Conservation (phyloP, 2,113 vertebrate species). For the Pogona vitticeps region DNA sequence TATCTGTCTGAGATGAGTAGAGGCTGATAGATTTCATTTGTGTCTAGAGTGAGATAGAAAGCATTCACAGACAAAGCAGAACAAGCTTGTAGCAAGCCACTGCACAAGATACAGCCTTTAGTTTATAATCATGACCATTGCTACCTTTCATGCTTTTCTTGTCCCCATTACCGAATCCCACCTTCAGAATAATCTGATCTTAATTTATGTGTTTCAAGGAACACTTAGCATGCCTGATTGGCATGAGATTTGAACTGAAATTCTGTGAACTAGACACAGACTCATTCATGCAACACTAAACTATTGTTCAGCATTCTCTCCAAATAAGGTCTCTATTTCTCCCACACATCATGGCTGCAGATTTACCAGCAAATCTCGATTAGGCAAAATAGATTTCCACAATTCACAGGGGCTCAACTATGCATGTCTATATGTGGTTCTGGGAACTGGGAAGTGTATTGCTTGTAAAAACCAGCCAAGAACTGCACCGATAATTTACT, state of each 20-base stretch:
- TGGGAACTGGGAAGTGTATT: background rate
- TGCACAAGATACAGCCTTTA: background rate
- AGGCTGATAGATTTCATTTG: conserved; percentile 13
- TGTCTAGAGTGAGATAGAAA: background rate
- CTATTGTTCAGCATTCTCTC: background rate
- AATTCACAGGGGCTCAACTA: background rate
- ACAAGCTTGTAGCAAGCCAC: background rate
- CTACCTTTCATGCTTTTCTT: no score
- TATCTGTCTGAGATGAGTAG: conserved; percentile 5
- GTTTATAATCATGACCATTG: background rate
- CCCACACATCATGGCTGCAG: background rate
- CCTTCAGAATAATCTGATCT: background rate
- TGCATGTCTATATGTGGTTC: background rate
- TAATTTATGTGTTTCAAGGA: background rate
- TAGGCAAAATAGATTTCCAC: background rate
- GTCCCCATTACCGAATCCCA: background rate
- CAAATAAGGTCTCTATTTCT: background rate
- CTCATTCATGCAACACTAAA: background rate
- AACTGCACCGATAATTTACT: background rate
- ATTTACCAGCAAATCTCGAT: background rate
- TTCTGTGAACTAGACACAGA: no score
- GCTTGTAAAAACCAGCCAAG: background rate
- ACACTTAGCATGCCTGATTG: background rate
- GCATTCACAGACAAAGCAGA: conserved; percentile 1
- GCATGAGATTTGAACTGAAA: background rate